Evolutionary conservation across 1,140 invertebrate genomes (phyloP), one percentile per base, ranked within the genome.

Genomic region (Camponotus vicinus): DNA sequence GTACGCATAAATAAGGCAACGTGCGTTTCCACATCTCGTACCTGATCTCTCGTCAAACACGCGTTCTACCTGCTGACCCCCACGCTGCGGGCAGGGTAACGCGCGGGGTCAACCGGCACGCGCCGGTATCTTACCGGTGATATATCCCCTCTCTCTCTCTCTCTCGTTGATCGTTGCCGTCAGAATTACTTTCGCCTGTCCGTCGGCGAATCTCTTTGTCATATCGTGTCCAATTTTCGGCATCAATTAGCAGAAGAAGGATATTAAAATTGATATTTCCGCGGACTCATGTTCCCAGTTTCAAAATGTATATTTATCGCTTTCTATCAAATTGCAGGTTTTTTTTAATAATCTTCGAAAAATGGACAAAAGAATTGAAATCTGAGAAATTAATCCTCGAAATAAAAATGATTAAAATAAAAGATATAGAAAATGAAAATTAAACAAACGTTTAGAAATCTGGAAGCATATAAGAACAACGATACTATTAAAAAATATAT

Each of bases 41-140:
- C 64, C 11, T 64, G 55, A 76, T 88, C 86, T 76, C 84, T 84
- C 86, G 55, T 77, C 70, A 63, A 88, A 88, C 57, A 61, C 67
- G 57, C 70, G 61, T 40, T 77, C 78, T 87, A 89, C 86, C 86
- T 89, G 86, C 84, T 73, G 71, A 85, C 87, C 87, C 40, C 61
- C 57, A 45, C 27, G 40, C 45, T 70, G 63, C 73, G 15, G 49
- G 49, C 49, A 52, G 13, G 49, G 13, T 76, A 85, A 85, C 61
- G 80, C 66, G 37, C 15, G 49, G 67, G 73, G 73, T 89, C 87
- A 77, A 66, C 3, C 49, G 86, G 86, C 88, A 89, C 88, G 88
- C 82, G 80, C 75, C 87, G 64, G 55, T 59, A 85, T 88, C 77
- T 88, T 27, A 45, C 40, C n/a, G 73, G 40, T 77, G 57, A 75